Conservation (phyloP, 2,113 vertebrate genomes). For the Balaeniceps rex region DNA sequence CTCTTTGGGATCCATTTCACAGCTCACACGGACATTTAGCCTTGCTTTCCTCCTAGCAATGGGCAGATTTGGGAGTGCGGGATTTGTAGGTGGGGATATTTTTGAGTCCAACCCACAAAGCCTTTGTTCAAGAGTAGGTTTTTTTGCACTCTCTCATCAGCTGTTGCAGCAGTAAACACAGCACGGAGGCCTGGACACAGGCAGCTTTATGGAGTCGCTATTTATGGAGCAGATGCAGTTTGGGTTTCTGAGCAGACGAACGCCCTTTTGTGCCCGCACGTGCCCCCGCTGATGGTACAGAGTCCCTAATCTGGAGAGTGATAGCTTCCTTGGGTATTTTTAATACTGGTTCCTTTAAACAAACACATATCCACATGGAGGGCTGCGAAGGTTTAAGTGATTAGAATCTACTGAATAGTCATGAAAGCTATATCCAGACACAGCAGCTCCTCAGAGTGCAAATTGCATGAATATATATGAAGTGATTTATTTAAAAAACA, state of each 20-base stretch:
- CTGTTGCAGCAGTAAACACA: background rate
- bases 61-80: background rate
- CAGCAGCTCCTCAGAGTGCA: background rate
- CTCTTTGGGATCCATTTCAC: background rate
- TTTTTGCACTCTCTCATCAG: background rate
- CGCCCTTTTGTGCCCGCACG: background rate
- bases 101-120: background rate
- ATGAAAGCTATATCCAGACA: constrained; percentile 36
- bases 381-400: background rate
- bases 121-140: background rate
- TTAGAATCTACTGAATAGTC: constrained; percentile 47
- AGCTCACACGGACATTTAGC: background rate
- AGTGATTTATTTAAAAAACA: constrained; percentile 1
- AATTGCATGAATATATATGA: constrained; percentile 37
- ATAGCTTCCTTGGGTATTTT: background rate
- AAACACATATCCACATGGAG: background rate
- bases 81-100: background rate
- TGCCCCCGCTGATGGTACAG: background rate
- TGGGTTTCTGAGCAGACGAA: background rate
- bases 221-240: background rate
- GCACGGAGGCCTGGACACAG: background rate
- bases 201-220: background rate
- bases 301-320: background rate
- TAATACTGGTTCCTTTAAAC: background rate
- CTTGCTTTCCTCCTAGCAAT: background rate